Conservation (phyloP, 2,113 vertebrate genomes). For the Pelvicachromis taeniatus region DNA sequence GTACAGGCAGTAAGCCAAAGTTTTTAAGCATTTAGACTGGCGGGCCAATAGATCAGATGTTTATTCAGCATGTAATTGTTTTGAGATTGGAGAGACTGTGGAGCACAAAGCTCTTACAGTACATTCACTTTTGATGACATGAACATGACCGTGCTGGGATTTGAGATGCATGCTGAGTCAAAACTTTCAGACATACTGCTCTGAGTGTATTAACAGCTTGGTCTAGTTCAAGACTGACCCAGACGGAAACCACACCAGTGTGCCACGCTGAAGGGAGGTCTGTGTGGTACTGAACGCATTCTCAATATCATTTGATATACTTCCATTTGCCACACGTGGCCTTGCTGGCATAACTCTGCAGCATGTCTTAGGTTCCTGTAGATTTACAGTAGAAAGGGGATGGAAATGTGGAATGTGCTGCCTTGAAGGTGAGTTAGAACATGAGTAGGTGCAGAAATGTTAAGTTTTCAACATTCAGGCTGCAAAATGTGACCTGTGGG, state of each 20-base stretch:
- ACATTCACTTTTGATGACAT: not conserved
- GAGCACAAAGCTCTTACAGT: not conserved
- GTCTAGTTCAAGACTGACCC: not conserved
- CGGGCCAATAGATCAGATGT: not conserved
- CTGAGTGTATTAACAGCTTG: not conserved
- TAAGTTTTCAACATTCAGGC: not conserved
- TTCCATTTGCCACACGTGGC: constrained; percentile 27
- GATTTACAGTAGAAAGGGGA: not conserved
- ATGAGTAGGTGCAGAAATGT: not conserved
- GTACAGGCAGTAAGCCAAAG: not conserved
- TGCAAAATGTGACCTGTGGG: not conserved
- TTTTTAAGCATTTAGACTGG: not conserved
- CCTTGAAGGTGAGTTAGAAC: not conserved
- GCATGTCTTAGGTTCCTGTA: constrained; percentile 13
- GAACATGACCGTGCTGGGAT: not conserved
- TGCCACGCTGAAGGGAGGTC: not conserved
- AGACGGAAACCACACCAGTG: not conserved
- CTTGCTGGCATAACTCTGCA: not conserved
- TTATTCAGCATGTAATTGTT: not conserved
- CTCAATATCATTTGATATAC: not conserved
- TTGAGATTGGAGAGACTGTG: not conserved
- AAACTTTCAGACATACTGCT: not conserved
- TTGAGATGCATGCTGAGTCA: constrained; percentile 11
- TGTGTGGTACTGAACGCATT: not conserved
- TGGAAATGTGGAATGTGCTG: constrained; percentile 14